A percentile compares a stretch with the other conserved stretches of the same genome.
These are phyloP conservation scores for Diabrotica balteata DNA, from an alignment of 2,888 invertebrate species.

Conservation along the genomic window DNA sequence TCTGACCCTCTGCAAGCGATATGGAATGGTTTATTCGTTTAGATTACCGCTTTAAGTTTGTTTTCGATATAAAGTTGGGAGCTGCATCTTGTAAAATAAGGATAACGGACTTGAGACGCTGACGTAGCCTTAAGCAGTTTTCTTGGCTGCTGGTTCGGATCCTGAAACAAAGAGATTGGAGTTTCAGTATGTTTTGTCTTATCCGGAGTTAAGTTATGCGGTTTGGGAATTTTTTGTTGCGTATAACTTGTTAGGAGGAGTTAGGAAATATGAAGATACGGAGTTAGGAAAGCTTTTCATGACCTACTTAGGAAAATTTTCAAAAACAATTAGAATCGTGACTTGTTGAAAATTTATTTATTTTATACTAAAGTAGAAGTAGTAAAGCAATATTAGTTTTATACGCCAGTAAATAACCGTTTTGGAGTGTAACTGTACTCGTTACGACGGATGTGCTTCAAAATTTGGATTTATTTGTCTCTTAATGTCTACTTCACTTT, in stretches of 20 bases:
- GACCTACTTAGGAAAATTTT: no score
- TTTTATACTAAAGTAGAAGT: no score
- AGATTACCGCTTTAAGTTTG: constrained; percentile 25
- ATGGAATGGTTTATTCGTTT: constrained; percentile 26
- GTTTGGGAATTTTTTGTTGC: not conserved
- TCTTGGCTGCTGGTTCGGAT: constrained; percentile 9
- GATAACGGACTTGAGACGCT: constrained; percentile 4
- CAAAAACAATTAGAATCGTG: no score
- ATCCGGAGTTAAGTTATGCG: not conserved
- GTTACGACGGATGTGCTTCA: no score
- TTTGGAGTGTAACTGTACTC: no score
- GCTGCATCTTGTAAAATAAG: constrained; percentile 20
- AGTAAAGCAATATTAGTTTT: no score
- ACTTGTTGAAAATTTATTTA: no score
- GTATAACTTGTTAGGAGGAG: not conserved
- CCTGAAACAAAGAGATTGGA: constrained; percentile 22
- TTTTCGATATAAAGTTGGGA: constrained; percentile 23
- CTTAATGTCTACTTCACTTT: no score
- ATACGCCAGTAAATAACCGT: no score
- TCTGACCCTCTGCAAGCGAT: constrained; percentile 23
- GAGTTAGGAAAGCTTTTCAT: not conserved
- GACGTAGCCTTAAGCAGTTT: constrained; percentile 7
- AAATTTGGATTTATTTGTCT: no score
- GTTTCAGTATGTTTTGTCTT: constrained; percentile 8
- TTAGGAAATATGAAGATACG: not conserved